Evolutionary conservation across 2,888 invertebrate species (phyloP), one percentile per base, ranked within the genome.

Genomic region (Meliscaeva auricollis): DNA sequence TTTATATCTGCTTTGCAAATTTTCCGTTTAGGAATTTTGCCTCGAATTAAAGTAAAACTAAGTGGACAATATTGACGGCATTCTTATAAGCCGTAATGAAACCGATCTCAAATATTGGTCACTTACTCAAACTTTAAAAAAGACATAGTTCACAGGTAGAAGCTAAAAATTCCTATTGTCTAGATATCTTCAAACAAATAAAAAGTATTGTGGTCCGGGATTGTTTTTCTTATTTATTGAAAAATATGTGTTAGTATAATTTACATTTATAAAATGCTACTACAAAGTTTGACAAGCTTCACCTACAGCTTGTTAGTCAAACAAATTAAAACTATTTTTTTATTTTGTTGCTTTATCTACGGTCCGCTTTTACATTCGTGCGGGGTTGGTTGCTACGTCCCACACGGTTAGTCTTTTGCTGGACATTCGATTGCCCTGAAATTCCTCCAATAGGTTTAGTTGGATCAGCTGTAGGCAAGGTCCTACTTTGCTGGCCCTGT

Each of bases 311-410:
- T 54, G 13, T 60, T 22, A 60, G 60, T 60, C 60, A 60, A 22
- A 2, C 4, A 0, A 8, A 35, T 41, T 8, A 9, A 41, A 7
- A 41, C 3, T n/a, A 26, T 9, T 22, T 7, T 11, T 44, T 20
- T 32, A n/a, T 11, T 73, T 44, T 72, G 38, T 38, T 6, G 8
- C 11, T 87, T 80, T 88, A 88, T 82, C 88, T 88, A 11, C 88
- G 87, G 13, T 88, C 88, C 11, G 62, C 68, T 70, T 88, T 88
- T 6, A 88, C 77, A 54, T 87, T 88, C 0, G 87, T 73, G 35
- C 88, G 76, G 9, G 80, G 72, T 66, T 89, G 88, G 69, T 88
- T 88, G 58, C 87, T 87, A 7, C 88, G 84, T 1, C 87, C 88
- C 20, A 87, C 78, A 48, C 88, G 82, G 58, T 87, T 88, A 7